Base-by-base conservation (phyloP, 1,140 invertebrate species). In the Teleopsis dalmanni region DNA sequence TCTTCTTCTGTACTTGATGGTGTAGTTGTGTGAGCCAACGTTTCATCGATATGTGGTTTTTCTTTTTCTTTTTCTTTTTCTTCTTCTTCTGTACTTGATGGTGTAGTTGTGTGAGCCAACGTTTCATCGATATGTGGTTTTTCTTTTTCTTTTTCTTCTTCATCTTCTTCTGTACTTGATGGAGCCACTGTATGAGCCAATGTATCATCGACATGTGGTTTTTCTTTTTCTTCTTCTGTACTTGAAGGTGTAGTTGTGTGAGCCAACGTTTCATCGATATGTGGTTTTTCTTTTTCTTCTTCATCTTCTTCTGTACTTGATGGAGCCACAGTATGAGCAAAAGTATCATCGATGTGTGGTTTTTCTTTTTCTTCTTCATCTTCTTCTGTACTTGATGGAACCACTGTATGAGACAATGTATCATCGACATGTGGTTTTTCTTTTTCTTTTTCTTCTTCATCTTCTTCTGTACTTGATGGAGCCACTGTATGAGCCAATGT, bases 21-120 rank as follows among this genome's bases (percentile, higher is more conserved):
- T 51, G 50, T 49, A 54, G 47, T 35, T 48, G 62, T 56, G 53
- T 47, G 16, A 14, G 11, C 16, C 16, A 35, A 38, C 35, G 42
- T 3, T 4, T 41, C 47, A 52, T 52, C 52, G 27, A 33, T 13
- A 19, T 8, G 11, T 19, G 56, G 45, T 52, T 43, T 29, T 21
- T 58, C 57, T 31, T 60, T 57, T 34, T 19, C 38, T 22, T 43
- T 31, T 31, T 16, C 43, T n/a, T n/a, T n/a, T n/a, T n/a, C n/a
- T n/a, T n/a, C n/a, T n/a, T n/a, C n/a, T n/a, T n/a, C n/a, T n/a
- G n/a, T n/a, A 4, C 47, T 41, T 8, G 29, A 35, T 7, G 38
- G 19, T 44, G 52, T 23, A 34, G n/a, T 22, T 47, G 41, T 31
- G 27, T 45, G 16, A 25, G 23, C 16, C 33, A 40, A 16, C 19